Evolutionary conservation across 2,888 invertebrate genomes (phyloP), one percentile per base, ranked within the genome.

Genomic region (Tetranychus piercei): DNA sequence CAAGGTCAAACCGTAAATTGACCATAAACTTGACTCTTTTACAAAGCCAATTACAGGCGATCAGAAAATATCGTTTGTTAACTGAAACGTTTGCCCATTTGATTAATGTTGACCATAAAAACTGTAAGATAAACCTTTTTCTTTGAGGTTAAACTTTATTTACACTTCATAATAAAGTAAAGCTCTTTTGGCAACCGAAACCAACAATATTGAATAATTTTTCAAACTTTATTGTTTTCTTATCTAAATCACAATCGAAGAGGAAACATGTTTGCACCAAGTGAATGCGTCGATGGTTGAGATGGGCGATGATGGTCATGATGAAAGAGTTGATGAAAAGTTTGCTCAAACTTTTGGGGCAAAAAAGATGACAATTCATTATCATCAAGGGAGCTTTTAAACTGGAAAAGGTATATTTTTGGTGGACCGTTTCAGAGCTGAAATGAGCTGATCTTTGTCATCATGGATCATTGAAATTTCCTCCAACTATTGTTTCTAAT

Each of bases 1-100:
- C 15, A 55, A 55, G 55, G 55, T 55, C 55, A 55, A 55, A 55
- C 55, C 55, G 15, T 55, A 55, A 55, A 55, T 55, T 55, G 55
- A 55, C 55, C 55, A 55, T 55, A 55, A 55, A 55, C 55, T 55
- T 55, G 55, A 55, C 55, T 55, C 55, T 55, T 55, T 55, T 55
- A 55, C 55, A 15, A 55, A 15, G 11, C 55, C 15, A 55, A 55
- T 55, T 55, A 55, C 55, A 15, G 15, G 45, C 23, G 23, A 34
- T 34, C 34, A 34, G 34, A 34, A 34, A 34, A 34, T 34, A 34
- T 34, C 34, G 34, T 5, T 34, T 34, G 34, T 34, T 34, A 34
- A 34, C 34, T 34, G 34, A 34, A 34, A 34, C 34, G 34, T 4
- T 34, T 34, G 34, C 34, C 34, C 34, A 34, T 34, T 34, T 34